Base-by-base conservation (phyloP, 2,113 vertebrate species). In the Indicator maculatus region DNA sequence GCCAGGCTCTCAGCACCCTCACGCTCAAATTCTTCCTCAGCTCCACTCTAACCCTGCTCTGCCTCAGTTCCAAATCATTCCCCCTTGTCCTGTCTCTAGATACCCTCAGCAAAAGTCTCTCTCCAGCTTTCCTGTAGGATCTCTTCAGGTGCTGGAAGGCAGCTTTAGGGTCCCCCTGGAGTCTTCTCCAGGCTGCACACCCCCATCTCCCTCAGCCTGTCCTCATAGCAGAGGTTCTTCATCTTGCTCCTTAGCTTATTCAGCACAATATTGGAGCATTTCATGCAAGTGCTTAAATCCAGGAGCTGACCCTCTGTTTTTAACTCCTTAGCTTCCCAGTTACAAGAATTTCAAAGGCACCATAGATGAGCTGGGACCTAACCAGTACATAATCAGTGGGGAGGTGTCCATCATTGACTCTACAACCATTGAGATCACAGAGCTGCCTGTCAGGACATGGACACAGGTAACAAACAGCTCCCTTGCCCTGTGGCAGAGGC, bases 361-460 rank as follows among this genome's bases (percentile, higher is more conserved):
- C 30, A 98, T 99, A 83, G 98, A 99, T 4, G 98, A 98, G 61
- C 90, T 99, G 96, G 97, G 98, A 50, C 97, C 97, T 59, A 99
- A 99, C 96, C 99, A 99, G 55, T 99, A 97, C 11, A 91, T 99
- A 83, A 98, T 98, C 92, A 99, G 97, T 33, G 99, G 99, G 77
- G 99, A 99, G 95, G 97, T 99, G 71, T 98, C 99, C 41, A 98
- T 99, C 96, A 96, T 99, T 30, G 98, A 99, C 94, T 98, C 98
- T 21, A 99, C 98, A 81, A 99, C 99, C 92, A 98, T 99, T n/a
- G 99, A 99, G 98, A 99, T 99, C 97, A 99, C 99, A 8, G 99
- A 99, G 93, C 97, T 99, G 95, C 99, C 99, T 1, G 96, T 99
- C 85, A 99, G 99, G 95, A 98, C 98, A 1, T 99, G 99, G 99